Percentiles rank a stretch among this genome's conserved stretches.
These are phyloP conservation scores for Rhombomys opimus DNA, from an alignment of 2,113 vertebrate species.

Conservation along the genomic window DNA sequence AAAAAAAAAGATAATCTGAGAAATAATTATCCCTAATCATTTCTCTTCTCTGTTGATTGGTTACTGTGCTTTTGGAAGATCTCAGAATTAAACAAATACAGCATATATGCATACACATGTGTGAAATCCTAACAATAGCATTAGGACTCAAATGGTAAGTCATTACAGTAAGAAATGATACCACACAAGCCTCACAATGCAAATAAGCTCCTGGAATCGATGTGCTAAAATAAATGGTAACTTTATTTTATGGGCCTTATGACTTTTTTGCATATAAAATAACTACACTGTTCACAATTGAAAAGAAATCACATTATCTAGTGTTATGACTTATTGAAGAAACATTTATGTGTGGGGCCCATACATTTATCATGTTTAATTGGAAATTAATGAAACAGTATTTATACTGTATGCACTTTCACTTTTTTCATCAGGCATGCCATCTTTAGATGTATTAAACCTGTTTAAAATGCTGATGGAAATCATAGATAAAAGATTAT, in stretches of 20 bases:
- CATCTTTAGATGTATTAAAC: slow-evolving; percentile 64
- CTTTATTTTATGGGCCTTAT: slow-evolving; percentile 35
- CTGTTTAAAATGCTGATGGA: slow-evolving; percentile 64
- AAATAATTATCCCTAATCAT: neutral
- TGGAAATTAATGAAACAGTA: slow-evolving; percentile 76
- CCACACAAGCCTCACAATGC: neutral
- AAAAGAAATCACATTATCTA: slow-evolving; percentile 38
- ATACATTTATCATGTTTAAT: slow-evolving; percentile 75
- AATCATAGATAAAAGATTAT: slow-evolving; percentile 52
- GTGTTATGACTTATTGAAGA: slow-evolving; percentile 68
- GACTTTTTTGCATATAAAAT: slow-evolving; percentile 60
- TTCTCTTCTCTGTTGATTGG: slow-evolving; percentile 9
- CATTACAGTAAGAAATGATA: slow-evolving; percentile 33
- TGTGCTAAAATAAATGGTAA: slow-evolving; percentile 41
- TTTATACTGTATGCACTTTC: slow-evolving; percentile 41
- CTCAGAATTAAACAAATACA: slow-evolving; percentile 26
- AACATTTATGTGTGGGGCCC: slow-evolving; percentile 55
- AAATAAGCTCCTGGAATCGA: neutral
- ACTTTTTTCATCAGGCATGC: slow-evolving; percentile 36
- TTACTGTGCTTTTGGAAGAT: slow-evolving; percentile 26
- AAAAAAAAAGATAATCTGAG: neutral
- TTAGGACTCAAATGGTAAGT: slow-evolving; percentile 49
- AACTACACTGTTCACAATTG: slow-evolving; percentile 46
- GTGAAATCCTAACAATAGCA: slow-evolving; percentile 1
- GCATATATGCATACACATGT: neutral